Percentiles rank a stretch among this genome's conserved stretches.
phyloP scores from a whole-genome alignment of 2,113 vertebrate genomes.

The Scomber colias region DNA sequence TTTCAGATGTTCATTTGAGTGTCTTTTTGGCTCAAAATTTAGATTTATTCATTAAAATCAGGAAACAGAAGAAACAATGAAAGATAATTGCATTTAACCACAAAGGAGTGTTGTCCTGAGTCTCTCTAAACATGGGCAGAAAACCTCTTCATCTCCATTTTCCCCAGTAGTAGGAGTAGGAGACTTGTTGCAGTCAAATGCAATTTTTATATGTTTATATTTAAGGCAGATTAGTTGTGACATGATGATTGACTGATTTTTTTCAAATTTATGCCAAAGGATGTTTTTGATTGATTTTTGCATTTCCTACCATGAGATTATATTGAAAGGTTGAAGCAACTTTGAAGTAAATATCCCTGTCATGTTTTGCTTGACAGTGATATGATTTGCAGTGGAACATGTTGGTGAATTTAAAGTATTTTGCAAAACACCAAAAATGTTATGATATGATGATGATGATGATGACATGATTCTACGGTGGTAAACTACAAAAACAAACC shows the following conservation, averaged over 20 bases:
- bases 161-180: not conserved
- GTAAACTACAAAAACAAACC: not conserved
- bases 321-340: constrained; percentile 38
- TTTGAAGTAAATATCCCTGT: constrained; percentile 47
- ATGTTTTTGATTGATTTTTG: constrained; percentile 45
- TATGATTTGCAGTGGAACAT: constrained; percentile 44
- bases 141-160: constrained; percentile 3
- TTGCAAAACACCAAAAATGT: not conserved
- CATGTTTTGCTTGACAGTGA: constrained; percentile 33
- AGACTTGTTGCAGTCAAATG: not conserved
- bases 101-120: not conserved
- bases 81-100: not conserved
- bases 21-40: not conserved
- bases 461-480: not conserved
- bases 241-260: constrained; percentile 9
- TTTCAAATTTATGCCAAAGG: not conserved
- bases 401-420: constrained; percentile 29
- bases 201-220: constrained; percentile 6
- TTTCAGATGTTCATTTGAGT: not conserved
- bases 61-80: not conserved
- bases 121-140: not conserved
- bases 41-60: not conserved
- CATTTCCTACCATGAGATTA: constrained; percentile 38
- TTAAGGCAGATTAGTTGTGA: not conserved
- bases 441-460: too few relatives aligned